A percentile compares a stretch with the other conserved stretches of the same genome.
Conservation (phyloP, 2,797 vertebrate genomes). For the Numenius phaeopus region DNA sequence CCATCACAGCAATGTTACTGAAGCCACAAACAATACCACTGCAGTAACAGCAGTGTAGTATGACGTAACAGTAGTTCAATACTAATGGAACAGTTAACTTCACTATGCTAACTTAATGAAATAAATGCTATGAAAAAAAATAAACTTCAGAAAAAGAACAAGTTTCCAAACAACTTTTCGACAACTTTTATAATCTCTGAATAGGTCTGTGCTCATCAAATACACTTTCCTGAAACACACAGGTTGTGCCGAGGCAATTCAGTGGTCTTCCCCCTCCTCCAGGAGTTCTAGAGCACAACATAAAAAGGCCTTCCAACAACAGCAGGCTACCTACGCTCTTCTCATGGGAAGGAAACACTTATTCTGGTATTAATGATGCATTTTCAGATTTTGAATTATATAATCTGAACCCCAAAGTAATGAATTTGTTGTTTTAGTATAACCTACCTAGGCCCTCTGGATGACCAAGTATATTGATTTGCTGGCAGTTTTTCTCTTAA, state of each 20-base stretch:
- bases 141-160: background rate
- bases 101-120: background rate
- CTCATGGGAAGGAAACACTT: background rate
- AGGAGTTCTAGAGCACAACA: background rate
- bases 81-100: background rate
- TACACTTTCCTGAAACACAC: background rate
- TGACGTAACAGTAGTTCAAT: background rate
- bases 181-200: background rate
- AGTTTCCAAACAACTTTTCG: background rate
- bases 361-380: background rate
- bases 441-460: slow-evolving; percentile 89
- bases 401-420: background rate
- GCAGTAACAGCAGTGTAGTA: background rate
- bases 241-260: background rate
- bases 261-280: accelerated
- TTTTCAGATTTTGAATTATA: background rate
- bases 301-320: background rate
- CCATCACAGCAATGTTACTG: background rate
- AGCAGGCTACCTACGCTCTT: background rate
- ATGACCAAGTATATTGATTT: slow-evolving; percentile 99
- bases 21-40: background rate
- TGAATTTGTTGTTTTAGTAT: background rate
- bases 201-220: background rate
- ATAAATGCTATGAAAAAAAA: background rate
- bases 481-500: slow-evolving; percentile 96